Conservation (phyloP, 2,888 invertebrate species). For the Diaperis boleti region DNA sequence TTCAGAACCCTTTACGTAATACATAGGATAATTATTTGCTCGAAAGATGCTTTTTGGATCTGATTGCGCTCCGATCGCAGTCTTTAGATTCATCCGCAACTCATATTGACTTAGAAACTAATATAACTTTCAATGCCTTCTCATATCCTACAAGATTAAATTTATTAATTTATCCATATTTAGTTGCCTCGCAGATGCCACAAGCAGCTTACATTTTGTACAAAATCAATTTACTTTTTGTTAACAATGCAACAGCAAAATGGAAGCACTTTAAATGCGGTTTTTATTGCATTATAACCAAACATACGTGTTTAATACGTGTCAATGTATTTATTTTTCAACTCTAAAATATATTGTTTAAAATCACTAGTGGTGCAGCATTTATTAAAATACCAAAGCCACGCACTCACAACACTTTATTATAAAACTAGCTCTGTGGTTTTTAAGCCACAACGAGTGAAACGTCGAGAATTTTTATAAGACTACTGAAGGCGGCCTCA, state of each 20-base stretch:
- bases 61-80: slow-evolving; percentile 1
- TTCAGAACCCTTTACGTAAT: slow-evolving; percentile 27
- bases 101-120: slow-evolving; percentile 9
- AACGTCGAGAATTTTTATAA: too few species aligned
- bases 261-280: too few species aligned
- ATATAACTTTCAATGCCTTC: slow-evolving; percentile 17
- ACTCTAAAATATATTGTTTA: too few species aligned
- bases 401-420: too few species aligned
- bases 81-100: slow-evolving; percentile 4
- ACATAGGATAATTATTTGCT: slow-evolving; percentile 27
- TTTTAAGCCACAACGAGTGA: too few species aligned
- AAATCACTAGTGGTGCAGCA: too few species aligned
- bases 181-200: slow-evolving; percentile 11
- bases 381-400: too few species aligned
- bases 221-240: slow-evolving; percentile 5
- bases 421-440: too few species aligned
- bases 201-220: slow-evolving; percentile 9
- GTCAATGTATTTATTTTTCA: too few species aligned
- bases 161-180: slow-evolving; percentile 22
- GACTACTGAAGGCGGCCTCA: too few species aligned
- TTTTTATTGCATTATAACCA: too few species aligned
- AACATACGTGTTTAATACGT: too few species aligned
- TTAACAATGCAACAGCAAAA: neutral
- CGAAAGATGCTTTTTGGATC: slow-evolving; percentile 16
- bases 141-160: slow-evolving; percentile 14